Percentiles rank a stretch among this genome's conserved stretches.
These are phyloP conservation scores for Loxodonta africana DNA, from an alignment of 2,113 vertebrate genomes.

Conservation along the genomic window DNA sequence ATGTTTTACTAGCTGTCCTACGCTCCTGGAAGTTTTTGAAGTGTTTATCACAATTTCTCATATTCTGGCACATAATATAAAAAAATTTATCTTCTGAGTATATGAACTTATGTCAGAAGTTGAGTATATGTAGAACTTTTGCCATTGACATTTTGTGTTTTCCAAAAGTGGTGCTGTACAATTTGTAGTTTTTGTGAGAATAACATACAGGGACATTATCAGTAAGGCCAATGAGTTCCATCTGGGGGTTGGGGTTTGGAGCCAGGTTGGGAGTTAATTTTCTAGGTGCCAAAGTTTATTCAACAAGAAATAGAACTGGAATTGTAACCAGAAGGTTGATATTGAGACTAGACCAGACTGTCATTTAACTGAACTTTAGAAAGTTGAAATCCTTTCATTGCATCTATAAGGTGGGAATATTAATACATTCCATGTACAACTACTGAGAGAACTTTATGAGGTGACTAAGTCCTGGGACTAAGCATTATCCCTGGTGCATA, in stretches of 20 bases:
- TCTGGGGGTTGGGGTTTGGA: background rate
- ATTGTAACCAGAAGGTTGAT: background rate
- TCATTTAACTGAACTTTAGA: background rate
- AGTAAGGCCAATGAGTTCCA: background rate
- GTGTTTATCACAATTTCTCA: background rate
- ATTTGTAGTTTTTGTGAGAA: background rate
- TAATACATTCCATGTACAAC: background rate
- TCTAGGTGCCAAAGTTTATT: background rate
- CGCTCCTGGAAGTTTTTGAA: background rate
- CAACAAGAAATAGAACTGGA: background rate
- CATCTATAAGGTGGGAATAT: background rate
- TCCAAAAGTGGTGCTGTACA: background rate
- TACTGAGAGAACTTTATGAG: background rate
- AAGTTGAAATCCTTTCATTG: background rate
- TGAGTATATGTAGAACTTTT: background rate
- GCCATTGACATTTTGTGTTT: background rate
- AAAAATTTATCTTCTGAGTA: background rate
- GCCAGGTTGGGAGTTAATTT: background rate
- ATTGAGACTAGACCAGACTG: background rate
- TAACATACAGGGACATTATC: background rate
- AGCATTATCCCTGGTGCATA: background rate
- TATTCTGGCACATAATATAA: slow-evolving; percentile 19
- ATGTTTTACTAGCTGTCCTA: background rate
- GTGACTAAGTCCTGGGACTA: background rate
- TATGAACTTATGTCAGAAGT: background rate